Percentiles rank a stretch among this genome's conserved stretches.
These are phyloP conservation scores for Thamnaconus septentrionalis DNA, from an alignment of 2,113 vertebrate genomes.

Conservation along the genomic window DNA sequence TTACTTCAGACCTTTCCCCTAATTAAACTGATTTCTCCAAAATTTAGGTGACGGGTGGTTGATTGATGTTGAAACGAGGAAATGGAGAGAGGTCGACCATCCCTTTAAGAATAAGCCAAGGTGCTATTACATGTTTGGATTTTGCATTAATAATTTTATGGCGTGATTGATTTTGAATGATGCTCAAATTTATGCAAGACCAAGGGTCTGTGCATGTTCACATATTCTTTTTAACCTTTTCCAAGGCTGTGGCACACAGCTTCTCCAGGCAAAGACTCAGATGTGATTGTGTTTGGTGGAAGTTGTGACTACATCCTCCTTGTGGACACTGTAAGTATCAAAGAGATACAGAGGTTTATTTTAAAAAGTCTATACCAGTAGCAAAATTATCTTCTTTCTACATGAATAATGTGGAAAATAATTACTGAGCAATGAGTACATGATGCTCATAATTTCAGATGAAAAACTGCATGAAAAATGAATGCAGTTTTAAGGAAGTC, in stretches of 20 bases:
- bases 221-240: neutral
- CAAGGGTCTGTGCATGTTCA: neutral
- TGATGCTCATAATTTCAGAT: neutral
- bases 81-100: slow-evolving; percentile 86
- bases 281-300: slow-evolving; percentile 94
- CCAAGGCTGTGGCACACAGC: slow-evolving; percentile 91
- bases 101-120: slow-evolving; percentile 87
- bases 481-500: too few relatives aligned
- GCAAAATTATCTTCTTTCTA: too few relatives aligned
- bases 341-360: neutral
- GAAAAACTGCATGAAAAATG: neutral
- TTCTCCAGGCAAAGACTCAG: slow-evolving; percentile 85
- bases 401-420: too few relatives aligned
- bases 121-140: slow-evolving; percentile 60
- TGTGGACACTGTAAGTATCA: slow-evolving; percentile 86
- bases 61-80: slow-evolving; percentile 81
- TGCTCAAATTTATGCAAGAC: too few relatives aligned
- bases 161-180: too few relatives aligned
- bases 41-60: slow-evolving; percentile 85
- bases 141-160: too few relatives aligned
- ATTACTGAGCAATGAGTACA: too few relatives aligned
- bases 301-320: slow-evolving; percentile 93
- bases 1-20: neutral
- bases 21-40: neutral
- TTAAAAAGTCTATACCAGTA: too few relatives aligned